A percentile compares a stretch with the other conserved stretches of the same genome.
phyloP scores from a whole-genome alignment of 2,888 invertebrate species.

The Chorisops tibialis region DNA sequence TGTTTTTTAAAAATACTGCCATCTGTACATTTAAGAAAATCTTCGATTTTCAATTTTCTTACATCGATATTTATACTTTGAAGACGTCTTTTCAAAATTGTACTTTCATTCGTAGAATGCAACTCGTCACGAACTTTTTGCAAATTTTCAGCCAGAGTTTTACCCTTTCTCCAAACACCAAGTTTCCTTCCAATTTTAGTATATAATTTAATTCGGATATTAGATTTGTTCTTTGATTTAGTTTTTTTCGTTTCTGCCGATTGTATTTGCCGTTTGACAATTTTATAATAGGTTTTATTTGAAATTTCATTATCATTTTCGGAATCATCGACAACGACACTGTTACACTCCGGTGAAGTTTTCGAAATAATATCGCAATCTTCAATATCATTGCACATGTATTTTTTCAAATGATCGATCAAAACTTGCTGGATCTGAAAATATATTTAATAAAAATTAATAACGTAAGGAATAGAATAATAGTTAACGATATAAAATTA shows the following conservation, averaged over 20 bases:
- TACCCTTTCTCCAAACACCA: slow-evolving; percentile 43
- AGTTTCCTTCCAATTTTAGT: slow-evolving; percentile 38
- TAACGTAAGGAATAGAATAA: no score
- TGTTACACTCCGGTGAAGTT: slow-evolving; percentile 35
- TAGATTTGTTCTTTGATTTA: slow-evolving; percentile 29
- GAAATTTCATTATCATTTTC: slow-evolving; percentile 19
- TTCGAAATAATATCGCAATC: slow-evolving; percentile 38
- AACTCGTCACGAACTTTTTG: slow-evolving; percentile 36
- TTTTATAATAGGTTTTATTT: slow-evolving; percentile 33
- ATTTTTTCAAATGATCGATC: slow-evolving; percentile 33
- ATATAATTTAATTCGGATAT: slow-evolving; percentile 36
- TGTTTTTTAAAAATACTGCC: slow-evolving; percentile 57
- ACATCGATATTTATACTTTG: slow-evolving; percentile 37
- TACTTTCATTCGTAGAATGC: slow-evolving; percentile 35
- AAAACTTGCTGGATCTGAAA: slow-evolving; percentile 29
- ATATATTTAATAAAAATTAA: neutral
- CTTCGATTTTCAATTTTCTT: slow-evolving; percentile 37
- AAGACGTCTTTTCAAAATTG: slow-evolving; percentile 34
- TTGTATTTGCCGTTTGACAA: slow-evolving; percentile 34
- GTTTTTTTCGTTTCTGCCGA: neutral
- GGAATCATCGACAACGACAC: slow-evolving; percentile 18
- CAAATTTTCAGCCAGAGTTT: slow-evolving; percentile 39
- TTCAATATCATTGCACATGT: slow-evolving; percentile 35
- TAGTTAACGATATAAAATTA: no score
- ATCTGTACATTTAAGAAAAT: slow-evolving; percentile 50